These are phyloP conservation scores for Melanotus villosus DNA, from an alignment of 2,888 invertebrate species.

Conservation along the genomic window DNA sequence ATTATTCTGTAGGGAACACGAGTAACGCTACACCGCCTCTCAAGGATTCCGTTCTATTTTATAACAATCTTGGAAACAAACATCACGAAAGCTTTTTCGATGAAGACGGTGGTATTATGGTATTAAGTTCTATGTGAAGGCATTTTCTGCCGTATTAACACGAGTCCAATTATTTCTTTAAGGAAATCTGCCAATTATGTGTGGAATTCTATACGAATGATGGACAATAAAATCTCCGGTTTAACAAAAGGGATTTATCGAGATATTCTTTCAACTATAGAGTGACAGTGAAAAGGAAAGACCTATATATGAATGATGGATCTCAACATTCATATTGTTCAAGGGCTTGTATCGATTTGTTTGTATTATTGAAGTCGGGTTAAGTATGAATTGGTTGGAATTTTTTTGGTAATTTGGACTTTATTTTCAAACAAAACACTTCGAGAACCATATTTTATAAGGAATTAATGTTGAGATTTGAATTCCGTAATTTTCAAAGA, in stretches of 20 bases:
- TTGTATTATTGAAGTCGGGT: too few relatives aligned
- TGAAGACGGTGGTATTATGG: background rate
- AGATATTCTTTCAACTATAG: background rate
- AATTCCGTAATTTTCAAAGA: too few relatives aligned
- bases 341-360: too few relatives aligned
- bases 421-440: too few relatives aligned
- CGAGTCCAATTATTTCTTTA: constrained; percentile 9
- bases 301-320: constrained; percentile 6
- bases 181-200: constrained; percentile 17
- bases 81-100: background rate
- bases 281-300: background rate
- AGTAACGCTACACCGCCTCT: background rate
- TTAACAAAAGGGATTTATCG: background rate
- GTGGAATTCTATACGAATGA: background rate
- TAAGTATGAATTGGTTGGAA: too few relatives aligned
- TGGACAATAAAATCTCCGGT: constrained; percentile 3
- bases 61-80: background rate
- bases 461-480: too few relatives aligned
- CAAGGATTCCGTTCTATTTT: background rate
- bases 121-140: background rate
- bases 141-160: constrained; percentile 4
- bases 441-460: too few relatives aligned
- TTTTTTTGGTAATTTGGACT: too few relatives aligned
- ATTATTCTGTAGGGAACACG: background rate
- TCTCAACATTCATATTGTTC: background rate